Percentiles rank a stretch among this genome's conserved stretches.
These are phyloP conservation scores for Fulica atra DNA, from an alignment of 2,113 vertebrate genomes.

Conservation along the genomic window DNA sequence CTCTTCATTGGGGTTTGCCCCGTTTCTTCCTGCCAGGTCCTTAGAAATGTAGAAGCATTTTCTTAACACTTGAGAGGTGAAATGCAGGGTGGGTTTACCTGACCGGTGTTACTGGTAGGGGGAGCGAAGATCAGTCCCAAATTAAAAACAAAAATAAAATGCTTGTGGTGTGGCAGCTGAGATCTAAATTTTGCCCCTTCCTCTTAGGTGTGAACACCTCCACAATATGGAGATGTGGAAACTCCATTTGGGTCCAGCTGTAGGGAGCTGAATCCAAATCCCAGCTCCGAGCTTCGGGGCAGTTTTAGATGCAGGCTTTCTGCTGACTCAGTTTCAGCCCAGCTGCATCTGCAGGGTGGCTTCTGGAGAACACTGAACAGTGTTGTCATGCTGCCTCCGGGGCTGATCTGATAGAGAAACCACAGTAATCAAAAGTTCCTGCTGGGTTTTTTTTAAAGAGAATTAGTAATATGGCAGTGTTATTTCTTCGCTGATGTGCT, in stretches of 20 bases:
- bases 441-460: background rate
- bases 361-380: background rate
- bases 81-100: accelerated
- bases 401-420: background rate
- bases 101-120: background rate
- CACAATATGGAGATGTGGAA: background rate
- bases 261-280: background rate
- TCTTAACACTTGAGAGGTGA: background rate
- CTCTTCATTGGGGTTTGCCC: background rate
- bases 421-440: background rate
- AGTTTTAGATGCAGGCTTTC: background rate
- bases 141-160: background rate
- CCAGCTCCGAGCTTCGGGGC: background rate
- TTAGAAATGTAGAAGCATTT: background rate
- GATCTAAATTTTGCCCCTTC: background rate
- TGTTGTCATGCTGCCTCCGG: background rate
- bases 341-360: background rate
- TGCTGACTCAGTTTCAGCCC: background rate
- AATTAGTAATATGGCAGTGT: background rate
- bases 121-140: background rate
- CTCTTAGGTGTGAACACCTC: background rate
- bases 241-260: background rate
- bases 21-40: background rate
- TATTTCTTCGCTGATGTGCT: background rate
- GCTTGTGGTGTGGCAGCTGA: background rate